Evolutionary conservation across 2,888 invertebrate genomes (phyloP).

Genomic region (Ectobius pallidus): DNA sequence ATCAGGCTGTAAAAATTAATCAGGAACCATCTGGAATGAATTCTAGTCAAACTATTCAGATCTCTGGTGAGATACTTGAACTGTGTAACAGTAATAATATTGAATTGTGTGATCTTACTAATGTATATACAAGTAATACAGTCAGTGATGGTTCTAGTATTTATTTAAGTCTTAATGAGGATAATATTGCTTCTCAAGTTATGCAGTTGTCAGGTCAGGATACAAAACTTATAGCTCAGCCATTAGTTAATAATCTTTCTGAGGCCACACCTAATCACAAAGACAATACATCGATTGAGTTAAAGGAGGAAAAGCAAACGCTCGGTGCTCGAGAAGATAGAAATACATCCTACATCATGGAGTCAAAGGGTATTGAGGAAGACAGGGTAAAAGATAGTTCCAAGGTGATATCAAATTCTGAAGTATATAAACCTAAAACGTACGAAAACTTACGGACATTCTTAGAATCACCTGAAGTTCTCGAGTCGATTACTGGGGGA

Average conservation of each 20-base stretch:
- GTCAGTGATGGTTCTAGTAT: not conserved
- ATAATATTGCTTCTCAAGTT: not conserved
- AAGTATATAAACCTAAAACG: conserved; percentile 8
- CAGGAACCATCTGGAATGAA: not conserved
- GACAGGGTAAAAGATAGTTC: too few species aligned
- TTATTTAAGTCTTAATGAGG: not conserved
- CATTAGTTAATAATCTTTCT: not conserved
- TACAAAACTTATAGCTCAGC: not conserved
- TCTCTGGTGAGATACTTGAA: not conserved
- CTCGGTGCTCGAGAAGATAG: too few species aligned
- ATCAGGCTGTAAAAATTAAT: too few species aligned
- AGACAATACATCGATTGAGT: too few species aligned
- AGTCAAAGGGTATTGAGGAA: too few species aligned
- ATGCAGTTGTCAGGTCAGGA: not conserved
- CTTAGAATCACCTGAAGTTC: conserved; percentile 33
- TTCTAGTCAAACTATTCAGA: not conserved
- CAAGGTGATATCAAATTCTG: too few species aligned
- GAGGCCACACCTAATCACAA: too few species aligned
- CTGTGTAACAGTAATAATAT: not conserved
- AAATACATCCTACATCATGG: too few species aligned
- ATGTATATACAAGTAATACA: not conserved
- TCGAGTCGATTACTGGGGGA: conserved; percentile 9
- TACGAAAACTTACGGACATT: conserved; percentile 29
- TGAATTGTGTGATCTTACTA: not conserved
- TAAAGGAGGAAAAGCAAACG: too few species aligned